Base-by-base conservation (phyloP, 1,140 invertebrate genomes). In the Dreissena rostriformis region DNA sequence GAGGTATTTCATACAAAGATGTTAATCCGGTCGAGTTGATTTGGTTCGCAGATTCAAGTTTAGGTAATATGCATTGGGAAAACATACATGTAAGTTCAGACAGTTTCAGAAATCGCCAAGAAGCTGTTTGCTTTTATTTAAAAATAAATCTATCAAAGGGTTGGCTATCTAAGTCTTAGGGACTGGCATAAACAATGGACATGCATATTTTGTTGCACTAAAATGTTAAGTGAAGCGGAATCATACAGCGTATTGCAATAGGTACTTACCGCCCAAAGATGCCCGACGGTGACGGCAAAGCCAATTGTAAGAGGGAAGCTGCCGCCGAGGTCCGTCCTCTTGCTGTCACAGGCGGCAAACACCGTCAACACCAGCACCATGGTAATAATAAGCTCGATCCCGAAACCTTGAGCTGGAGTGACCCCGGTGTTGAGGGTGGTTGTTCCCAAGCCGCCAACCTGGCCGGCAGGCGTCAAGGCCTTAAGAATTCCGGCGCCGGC, bases 261-360 rank as follows among this genome's bases (percentile, higher is more conserved):
- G 2, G 19, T 39, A 4, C 92, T 91, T 15, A 96, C 91, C 0
- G 88, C 97, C 84, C 96, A 96, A 85, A 98, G 94, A 92, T 98
- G 97, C 84, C 97, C 96, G 67, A 96, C 96, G 11, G 96, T 95
- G 89, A 99, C 71, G 29, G 71, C 19, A 11, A 74, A 24, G 0
- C 98, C 98, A 86, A 99, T 97, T 61, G 97, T 97, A 19, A 99
- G 92, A 0, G 98, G 97, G 1, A 96, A 96, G 8, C 97, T 98
- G 22, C 98, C 97, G 88, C 96, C 96, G 57, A 97, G 94, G 91
- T 98, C 97, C 55, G 94, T 95, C 57, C 97, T 95, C 67, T 96
- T 95, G 26, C 85, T 86, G 93, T 99, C 98, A 81, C 96, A 97
- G 0, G 98, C 97, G 0, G 96, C 97, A 88, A 97, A 97, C 12